A percentile compares a stretch with the other conserved stretches of the same genome.
These are phyloP conservation scores for Hylyphantes graminicola DNA, from an alignment of 1,140 invertebrate genomes.

Conservation along the genomic window DNA sequence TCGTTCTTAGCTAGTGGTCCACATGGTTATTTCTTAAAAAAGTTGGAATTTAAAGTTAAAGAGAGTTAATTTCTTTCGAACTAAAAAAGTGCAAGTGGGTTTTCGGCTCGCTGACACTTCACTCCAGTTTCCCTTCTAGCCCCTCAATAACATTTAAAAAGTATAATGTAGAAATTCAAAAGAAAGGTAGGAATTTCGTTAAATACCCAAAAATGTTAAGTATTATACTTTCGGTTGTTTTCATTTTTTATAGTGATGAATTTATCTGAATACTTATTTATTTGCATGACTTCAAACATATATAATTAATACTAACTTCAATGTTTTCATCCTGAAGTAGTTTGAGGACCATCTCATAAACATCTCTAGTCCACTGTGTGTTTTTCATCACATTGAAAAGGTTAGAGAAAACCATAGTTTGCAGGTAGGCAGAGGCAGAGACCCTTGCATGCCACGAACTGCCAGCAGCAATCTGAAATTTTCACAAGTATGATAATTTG, in stretches of 20 bases:
- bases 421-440: slow-evolving; percentile 79
- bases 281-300: not conserved
- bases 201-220: not conserved
- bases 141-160: too few species aligned
- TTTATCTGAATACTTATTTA: too few species aligned
- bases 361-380: slow-evolving; percentile 67
- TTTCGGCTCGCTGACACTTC: too few species aligned
- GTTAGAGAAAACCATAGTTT: slow-evolving; percentile 86
- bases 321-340: slow-evolving; percentile 78
- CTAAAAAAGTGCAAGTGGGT: too few species aligned
- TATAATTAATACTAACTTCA: slow-evolving; percentile 72
- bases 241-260: too few species aligned
- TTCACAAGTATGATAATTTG: not conserved
- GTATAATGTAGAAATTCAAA: not conserved
- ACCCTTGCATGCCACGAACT: slow-evolving; percentile 82
- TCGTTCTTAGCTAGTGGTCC: too few species aligned
- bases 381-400: slow-evolving; percentile 78
- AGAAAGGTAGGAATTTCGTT: not conserved
- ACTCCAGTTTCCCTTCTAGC: too few species aligned
- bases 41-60: too few species aligned
- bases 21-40: too few species aligned
- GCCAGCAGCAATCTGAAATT: slow-evolving; percentile 65
- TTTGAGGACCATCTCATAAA: slow-evolving; percentile 65
- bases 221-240: too few species aligned
- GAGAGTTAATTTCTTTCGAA: too few species aligned